These are phyloP conservation scores for Spilosoma lubricipeda DNA, from an alignment of 2,888 invertebrate genomes.

Conservation along the genomic window DNA sequence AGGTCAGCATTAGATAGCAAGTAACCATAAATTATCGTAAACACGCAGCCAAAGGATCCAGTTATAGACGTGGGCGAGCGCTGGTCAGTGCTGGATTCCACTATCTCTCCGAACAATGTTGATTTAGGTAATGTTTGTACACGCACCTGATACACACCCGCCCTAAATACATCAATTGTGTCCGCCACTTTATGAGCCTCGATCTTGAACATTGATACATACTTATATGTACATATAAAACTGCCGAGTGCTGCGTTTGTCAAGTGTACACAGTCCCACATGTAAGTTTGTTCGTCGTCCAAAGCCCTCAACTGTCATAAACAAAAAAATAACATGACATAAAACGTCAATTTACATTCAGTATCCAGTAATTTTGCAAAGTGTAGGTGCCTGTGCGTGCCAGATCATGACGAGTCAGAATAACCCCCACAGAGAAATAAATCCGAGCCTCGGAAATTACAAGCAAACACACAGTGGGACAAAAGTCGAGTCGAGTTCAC, in stretches of 20 bases:
- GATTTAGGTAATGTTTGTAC: slow-evolving; percentile 52
- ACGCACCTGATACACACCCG: slow-evolving; percentile 45
- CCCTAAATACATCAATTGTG: slow-evolving; percentile 49
- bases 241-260: background rate
- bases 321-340: slow-evolving; percentile 7
- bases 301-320: slow-evolving; percentile 3
- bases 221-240: background rate
- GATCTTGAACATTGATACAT: slow-evolving; percentile 9
- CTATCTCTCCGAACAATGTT: slow-evolving; percentile 50
- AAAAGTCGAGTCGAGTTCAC: slow-evolving; percentile 22
- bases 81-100: slow-evolving; percentile 28
- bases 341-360: slow-evolving; percentile 14
- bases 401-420: slow-evolving; percentile 16
- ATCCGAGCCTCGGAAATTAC: slow-evolving; percentile 33
- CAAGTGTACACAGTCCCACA: slow-evolving; percentile 8
- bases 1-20: background rate
- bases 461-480: slow-evolving; percentile 36
- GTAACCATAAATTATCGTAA: slow-evolving; percentile 45
- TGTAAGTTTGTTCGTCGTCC: background rate
- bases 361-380: slow-evolving; percentile 9
- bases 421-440: slow-evolving; percentile 15
- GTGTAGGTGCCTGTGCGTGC: background rate
- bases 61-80: slow-evolving; percentile 18
- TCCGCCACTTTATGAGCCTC: slow-evolving; percentile 42
- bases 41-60: slow-evolving; percentile 26